phyloP scores from a whole-genome alignment of 2,888 invertebrate species.

The Drosophila mimica region DNA sequence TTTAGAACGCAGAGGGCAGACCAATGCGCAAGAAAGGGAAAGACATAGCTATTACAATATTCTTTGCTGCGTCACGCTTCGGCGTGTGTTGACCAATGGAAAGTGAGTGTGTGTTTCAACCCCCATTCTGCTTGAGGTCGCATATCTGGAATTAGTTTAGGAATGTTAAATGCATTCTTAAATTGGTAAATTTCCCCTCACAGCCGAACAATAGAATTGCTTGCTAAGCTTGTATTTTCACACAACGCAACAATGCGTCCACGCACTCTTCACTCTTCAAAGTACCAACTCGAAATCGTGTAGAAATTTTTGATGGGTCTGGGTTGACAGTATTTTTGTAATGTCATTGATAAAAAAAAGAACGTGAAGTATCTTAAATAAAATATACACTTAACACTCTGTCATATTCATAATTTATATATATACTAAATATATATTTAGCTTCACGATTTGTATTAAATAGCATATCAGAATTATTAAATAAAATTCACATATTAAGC shows the following conservation, averaged over 20 bases:
- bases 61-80: slow-evolving; percentile 30
- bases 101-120: slow-evolving; percentile 42
- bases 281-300: slow-evolving; percentile 59
- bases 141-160: slow-evolving; percentile 56
- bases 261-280: slow-evolving; percentile 49
- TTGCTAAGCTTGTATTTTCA: slow-evolving; percentile 77
- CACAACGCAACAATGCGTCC: slow-evolving; percentile 69
- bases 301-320: slow-evolving; percentile 42
- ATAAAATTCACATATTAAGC: too few species aligned
- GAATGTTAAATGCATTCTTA: slow-evolving; percentile 60
- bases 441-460: neutral
- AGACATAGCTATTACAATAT: slow-evolving; percentile 11
- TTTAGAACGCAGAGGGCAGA: neutral
- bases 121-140: slow-evolving; percentile 47
- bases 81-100: slow-evolving; percentile 49
- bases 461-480: neutral
- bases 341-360: slow-evolving; percentile 36
- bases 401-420: neutral
- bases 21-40: slow-evolving; percentile 31
- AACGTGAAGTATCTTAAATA: slow-evolving; percentile 25
- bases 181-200: slow-evolving; percentile 70
- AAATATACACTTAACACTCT: slow-evolving; percentile 6
- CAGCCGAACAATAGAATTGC: slow-evolving; percentile 66
- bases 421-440: neutral
- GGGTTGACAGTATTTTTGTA: slow-evolving; percentile 38